phyloP scores from a whole-genome alignment of 2,113 vertebrate species.

The cattle (Bos taurus) region DNA sequence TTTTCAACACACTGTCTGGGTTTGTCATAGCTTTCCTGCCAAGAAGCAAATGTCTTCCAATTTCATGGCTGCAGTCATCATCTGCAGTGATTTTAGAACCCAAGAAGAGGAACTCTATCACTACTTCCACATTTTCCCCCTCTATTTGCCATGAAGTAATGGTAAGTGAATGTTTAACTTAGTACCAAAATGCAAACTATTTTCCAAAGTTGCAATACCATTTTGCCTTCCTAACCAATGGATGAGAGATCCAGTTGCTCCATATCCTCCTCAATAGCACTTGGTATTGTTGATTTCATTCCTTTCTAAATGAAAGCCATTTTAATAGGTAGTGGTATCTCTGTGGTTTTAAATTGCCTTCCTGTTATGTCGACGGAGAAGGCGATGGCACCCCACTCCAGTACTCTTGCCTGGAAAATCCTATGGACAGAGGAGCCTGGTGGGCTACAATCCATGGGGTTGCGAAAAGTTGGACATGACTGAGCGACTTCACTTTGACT shows the following conservation, averaged over 20 bases:
- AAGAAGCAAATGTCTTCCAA: not conserved
- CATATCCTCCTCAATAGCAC: not conserved
- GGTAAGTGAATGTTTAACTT: not conserved
- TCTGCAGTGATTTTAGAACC: not conserved
- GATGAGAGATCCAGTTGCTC: not conserved
- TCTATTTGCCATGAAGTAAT: not conserved
- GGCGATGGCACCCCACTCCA: too few species aligned
- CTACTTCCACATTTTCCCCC: not conserved
- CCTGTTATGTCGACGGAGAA: not conserved
- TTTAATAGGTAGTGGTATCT: not conserved
- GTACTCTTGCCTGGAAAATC: too few species aligned
- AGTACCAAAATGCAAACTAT: not conserved
- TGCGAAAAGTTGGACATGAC: too few species aligned
- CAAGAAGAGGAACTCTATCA: not conserved
- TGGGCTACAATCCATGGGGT: too few species aligned
- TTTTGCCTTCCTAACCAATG: not conserved
- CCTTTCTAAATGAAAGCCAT: not conserved
- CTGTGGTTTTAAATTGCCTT: not conserved
- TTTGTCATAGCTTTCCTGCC: not conserved
- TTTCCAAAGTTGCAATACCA: not conserved
- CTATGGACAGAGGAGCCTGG: too few species aligned
- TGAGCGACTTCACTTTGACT: too few species aligned
- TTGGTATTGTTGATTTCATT: not conserved
- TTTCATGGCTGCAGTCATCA: not conserved
- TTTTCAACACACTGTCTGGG: not conserved